phyloP scores from a whole-genome alignment of 1,140 invertebrate species.

The Sminthurides bifidus region DNA sequence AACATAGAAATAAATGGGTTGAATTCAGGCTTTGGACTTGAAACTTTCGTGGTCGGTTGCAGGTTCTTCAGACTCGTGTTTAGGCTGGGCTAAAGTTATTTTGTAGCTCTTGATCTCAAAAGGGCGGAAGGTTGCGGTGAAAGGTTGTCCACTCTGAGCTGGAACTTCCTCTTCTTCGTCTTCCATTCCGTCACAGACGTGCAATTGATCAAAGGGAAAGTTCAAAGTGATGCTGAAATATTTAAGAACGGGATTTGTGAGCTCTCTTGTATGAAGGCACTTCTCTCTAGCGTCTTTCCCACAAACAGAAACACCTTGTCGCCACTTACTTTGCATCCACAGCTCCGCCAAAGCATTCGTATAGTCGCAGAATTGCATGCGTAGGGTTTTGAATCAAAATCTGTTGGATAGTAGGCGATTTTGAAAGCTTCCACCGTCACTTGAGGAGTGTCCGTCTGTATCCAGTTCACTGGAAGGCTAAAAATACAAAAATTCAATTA shows the following conservation, averaged over 20 bases:
- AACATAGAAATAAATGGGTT: too few species aligned
- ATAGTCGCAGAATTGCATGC: constrained; percentile 33
- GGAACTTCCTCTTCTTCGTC: constrained; percentile 10
- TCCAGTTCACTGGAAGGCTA: constrained; percentile 15
- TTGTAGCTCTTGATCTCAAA: constrained; percentile 31
- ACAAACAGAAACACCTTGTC: too few species aligned
- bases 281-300: too few species aligned
- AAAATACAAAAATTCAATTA: neutral
- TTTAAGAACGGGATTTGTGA: too few species aligned
- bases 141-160: constrained; percentile 1
- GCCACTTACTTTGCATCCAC: constrained; percentile 28
- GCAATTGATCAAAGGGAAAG: constrained; percentile 32
- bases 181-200: constrained; percentile 32
- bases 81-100: too few species aligned
- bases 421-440: constrained; percentile 39
- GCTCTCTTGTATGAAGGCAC: too few species aligned
- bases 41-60: too few species aligned
- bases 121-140: constrained; percentile 25
- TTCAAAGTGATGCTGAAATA: constrained; percentile 17
- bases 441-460: constrained; percentile 26
- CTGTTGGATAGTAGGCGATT: too few species aligned
- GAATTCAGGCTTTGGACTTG: too few species aligned
- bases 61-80: too few species aligned
- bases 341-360: constrained; percentile 37
- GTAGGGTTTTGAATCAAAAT: too few species aligned